Percentiles rank a stretch among this genome's conserved stretches.
Evolutionary conservation across 2,113 vertebrate species (phyloP).

Genomic region (Penelope pileata): DNA sequence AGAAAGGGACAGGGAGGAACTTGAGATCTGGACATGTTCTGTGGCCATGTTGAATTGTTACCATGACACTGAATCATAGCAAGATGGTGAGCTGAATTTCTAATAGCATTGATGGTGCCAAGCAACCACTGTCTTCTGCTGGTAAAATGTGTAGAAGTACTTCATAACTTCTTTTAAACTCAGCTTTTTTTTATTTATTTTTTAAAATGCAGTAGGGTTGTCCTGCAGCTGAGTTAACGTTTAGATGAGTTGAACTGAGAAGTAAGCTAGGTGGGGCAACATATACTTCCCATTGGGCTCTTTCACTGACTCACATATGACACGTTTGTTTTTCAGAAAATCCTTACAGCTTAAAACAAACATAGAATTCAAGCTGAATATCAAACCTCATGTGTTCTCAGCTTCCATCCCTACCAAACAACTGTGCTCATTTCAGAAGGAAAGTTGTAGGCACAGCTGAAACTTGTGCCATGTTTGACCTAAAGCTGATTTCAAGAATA

Average conservation of each 20-base stretch:
- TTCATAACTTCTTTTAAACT: background rate
- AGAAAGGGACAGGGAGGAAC: background rate
- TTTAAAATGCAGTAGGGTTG: rapidly evolving
- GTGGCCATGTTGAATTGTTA: background rate
- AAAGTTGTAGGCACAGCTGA: rapidly evolving
- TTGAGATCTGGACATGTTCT: background rate
- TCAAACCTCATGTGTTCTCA: background rate
- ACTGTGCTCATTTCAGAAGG: background rate
- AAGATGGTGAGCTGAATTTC: slow-evolving; percentile 17
- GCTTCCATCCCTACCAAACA: background rate
- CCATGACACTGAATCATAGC: slow-evolving; percentile 7
- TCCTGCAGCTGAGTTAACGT: background rate
- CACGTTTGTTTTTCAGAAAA: background rate
- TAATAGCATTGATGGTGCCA: background rate
- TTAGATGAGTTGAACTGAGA: background rate
- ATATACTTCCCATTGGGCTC: rapidly evolving
- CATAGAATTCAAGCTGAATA: background rate
- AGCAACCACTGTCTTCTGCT: background rate
- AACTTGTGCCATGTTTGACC: background rate
- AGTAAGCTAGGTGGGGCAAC: background rate
- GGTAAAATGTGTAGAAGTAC: background rate
- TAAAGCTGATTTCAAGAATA: background rate
- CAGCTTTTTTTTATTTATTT: background rate
- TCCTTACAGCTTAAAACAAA: no score
- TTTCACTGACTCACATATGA: rapidly evolving